Percentiles rank a stretch among this genome's conserved stretches.
Conservation (phyloP, 2,888 invertebrate genomes). For the Chloroclysta siterata region DNA sequence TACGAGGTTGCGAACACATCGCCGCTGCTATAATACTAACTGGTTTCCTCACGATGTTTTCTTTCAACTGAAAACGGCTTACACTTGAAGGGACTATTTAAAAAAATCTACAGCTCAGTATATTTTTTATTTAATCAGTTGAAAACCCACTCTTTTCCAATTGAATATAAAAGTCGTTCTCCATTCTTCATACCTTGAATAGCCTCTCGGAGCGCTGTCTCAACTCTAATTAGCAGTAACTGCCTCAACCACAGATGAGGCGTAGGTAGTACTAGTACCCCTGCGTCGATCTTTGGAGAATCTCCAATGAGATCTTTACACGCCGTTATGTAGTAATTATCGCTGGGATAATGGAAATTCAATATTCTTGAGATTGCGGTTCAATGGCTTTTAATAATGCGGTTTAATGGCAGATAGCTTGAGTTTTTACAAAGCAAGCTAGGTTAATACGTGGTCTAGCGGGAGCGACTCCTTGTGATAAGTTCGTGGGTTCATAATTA, state of each 20-base stretch:
- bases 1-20: no score
- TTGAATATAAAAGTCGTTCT: neutral
- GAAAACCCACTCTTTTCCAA: neutral
- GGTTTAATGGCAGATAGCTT: neutral
- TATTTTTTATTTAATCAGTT: no score
- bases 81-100: neutral
- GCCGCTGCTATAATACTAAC: no score
- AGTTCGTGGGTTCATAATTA: no score
- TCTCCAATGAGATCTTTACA: conserved; percentile 12
- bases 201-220: neutral
- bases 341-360: conserved; percentile 13
- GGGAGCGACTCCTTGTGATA: no score
- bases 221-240: conserved; percentile 8
- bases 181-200: neutral
- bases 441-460: no score
- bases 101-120: no score
- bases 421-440: neutral
- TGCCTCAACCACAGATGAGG: conserved; percentile 4
- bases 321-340: conserved; percentile 8
- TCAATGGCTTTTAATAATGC: neutral
- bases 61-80: neutral
- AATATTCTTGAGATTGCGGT: conserved; percentile 5
- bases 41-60: neutral
- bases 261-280: neutral
- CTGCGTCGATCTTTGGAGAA: conserved; percentile 1